phyloP scores from a whole-genome alignment of 2,888 invertebrate genomes.

The Lasioglossum calceatum region DNA sequence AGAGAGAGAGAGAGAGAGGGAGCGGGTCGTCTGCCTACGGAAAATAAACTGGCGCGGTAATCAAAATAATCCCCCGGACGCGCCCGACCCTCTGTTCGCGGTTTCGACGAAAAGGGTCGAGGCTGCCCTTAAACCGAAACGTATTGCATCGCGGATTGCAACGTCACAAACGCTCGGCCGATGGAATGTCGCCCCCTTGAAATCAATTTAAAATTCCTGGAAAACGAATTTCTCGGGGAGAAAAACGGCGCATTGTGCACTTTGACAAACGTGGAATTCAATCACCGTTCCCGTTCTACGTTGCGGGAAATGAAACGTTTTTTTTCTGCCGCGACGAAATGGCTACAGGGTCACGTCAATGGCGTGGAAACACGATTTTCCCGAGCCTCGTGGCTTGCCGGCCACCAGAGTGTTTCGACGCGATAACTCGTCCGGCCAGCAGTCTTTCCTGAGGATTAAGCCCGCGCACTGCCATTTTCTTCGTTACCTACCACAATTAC shows the following conservation, averaged over 20 bases:
- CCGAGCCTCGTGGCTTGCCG: background rate
- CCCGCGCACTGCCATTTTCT: background rate
- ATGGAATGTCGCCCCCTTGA: constrained; percentile 13
- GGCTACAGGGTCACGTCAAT: constrained; percentile 42
- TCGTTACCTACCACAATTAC: background rate
- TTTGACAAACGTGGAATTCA: constrained; percentile 61
- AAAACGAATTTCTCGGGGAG: constrained; percentile 38
- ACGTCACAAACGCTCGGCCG: constrained; percentile 21
- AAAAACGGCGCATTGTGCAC: constrained; percentile 40
- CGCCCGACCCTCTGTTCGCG: background rate
- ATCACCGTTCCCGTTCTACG: constrained; percentile 47
- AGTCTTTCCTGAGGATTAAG: background rate
- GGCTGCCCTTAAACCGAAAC: background rate
- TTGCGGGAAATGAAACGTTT: constrained; percentile 43
- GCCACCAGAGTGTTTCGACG: background rate
- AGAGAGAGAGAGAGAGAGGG: constrained; percentile 13
- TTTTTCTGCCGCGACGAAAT: constrained; percentile 34
- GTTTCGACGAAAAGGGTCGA: background rate
- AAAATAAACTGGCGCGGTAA: background rate
- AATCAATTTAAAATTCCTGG: constrained; percentile 26
- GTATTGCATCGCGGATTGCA: background rate
- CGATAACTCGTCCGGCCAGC: background rate
- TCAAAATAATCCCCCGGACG: background rate
- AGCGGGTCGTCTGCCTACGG: background rate
- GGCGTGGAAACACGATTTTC: constrained; percentile 18